Base-by-base conservation (phyloP, 2,888 invertebrate species). In the Euphydryas editha region DNA sequence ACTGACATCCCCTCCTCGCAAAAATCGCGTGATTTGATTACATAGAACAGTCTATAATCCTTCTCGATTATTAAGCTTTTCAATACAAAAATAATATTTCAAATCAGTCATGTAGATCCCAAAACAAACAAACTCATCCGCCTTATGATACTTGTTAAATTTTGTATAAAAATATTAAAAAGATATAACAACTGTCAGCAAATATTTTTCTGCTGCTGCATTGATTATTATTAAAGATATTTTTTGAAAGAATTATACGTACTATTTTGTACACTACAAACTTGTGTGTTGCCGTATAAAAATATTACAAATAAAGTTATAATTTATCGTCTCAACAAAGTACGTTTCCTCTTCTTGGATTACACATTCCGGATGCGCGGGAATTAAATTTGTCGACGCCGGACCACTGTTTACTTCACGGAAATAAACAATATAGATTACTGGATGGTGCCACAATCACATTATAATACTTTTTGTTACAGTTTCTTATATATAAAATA, bases 341-440 rank as follows among this genome's bases (percentile, higher is more conserved):
- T 42, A 15, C 42, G 59, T 51, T 64, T 64, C 37, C 51, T 44
- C 75, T 74, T 78, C 76, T 83, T 78, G 72, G 72, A 76, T 83
- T 80, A 80, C 80, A 74, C 73, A 73, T 78, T 78, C 81, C 81
- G 80, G 80, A 79, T 77, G 77, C 44, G 69, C 73, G 77, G 76
- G 73, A 78, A 81, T 80, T 80, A 78, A 81, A 80, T 80, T 79
- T 75, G 76, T 79, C 67, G 74, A 72, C 71, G 63, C 70, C 67
- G 67, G 72, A 67, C 66, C 62, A 72, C 64, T 74, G 74, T 75
- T 75, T 73, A 68, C 62, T 42, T 36, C 49, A 37, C 54, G 46
- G 59, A 58, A 59, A 46, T 58, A 42, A 44, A 56, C 54, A 13
- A 21, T 42, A 60, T 57, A n/a, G 17, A 44, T 59, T 51, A 30